phyloP scores from a whole-genome alignment of 1,140 invertebrate species.

The Nasonia longicornis region DNA sequence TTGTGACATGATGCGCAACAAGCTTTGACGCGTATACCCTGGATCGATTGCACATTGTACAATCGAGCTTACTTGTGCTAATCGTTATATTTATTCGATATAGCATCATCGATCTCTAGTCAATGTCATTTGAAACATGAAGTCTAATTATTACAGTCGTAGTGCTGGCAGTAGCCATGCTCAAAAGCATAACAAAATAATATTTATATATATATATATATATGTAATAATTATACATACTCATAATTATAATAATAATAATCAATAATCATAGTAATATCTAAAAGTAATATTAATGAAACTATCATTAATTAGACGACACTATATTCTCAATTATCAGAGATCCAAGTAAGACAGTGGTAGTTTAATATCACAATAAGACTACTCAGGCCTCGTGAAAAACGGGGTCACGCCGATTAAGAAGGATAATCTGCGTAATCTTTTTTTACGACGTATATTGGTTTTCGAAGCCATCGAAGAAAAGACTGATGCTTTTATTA shows the following conservation, averaged over 20 bases:
- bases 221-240: slow-evolving; percentile 46
- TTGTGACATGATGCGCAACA: slow-evolving; percentile 29
- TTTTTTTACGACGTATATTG: slow-evolving; percentile 43
- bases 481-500: slow-evolving; percentile 49
- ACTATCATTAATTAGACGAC: slow-evolving; percentile 60
- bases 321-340: slow-evolving; percentile 66
- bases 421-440: slow-evolving; percentile 45
- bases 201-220: slow-evolving; percentile 44
- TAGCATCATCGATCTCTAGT: slow-evolving; percentile 37
- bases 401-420: slow-evolving; percentile 46
- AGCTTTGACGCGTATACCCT: slow-evolving; percentile 39
- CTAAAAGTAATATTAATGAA: slow-evolving; percentile 50
- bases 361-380: slow-evolving; percentile 72
- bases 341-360: slow-evolving; percentile 71
- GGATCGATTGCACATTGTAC: slow-evolving; percentile 33
- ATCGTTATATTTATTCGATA: slow-evolving; percentile 26
- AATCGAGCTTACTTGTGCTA: slow-evolving; percentile 34
- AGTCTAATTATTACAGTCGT: slow-evolving; percentile 45
- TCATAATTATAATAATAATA: slow-evolving; percentile 43
- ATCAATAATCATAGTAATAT: slow-evolving; percentile 42
- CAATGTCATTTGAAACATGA: slow-evolving; percentile 33
- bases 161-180: slow-evolving; percentile 51
- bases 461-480: slow-evolving; percentile 47
- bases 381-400: slow-evolving; percentile 70
- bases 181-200: slow-evolving; percentile 46